A percentile compares a stretch with the other conserved stretches of the same genome.
phyloP scores from a whole-genome alignment of 2,888 invertebrate genomes.

The Acrobeloides nanus region DNA sequence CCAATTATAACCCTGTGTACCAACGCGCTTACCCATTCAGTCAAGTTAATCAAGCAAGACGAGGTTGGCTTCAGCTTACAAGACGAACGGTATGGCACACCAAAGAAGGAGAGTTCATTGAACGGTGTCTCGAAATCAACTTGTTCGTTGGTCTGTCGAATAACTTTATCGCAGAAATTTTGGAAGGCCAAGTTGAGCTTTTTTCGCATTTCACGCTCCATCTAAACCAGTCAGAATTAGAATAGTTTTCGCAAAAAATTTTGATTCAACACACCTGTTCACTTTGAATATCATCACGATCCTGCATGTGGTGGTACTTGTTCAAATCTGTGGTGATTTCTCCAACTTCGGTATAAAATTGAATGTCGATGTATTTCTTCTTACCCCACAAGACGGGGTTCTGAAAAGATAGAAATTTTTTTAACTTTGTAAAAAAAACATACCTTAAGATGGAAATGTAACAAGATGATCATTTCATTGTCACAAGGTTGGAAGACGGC shows the following conservation, averaged over 20 bases:
- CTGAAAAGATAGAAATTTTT: constrained; percentile 53
- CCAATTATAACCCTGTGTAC: not conserved
- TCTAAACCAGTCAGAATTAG: constrained; percentile 57
- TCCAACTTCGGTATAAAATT: constrained; percentile 98
- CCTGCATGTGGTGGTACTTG: constrained; percentile 99
- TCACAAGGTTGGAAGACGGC: constrained; percentile 88
- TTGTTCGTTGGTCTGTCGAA: constrained; percentile 86
- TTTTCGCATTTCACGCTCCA: constrained; percentile 88
- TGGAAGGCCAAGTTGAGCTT: constrained; percentile 95
- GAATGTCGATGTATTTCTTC: constrained; percentile 96
- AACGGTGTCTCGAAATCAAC: constrained; percentile 98
- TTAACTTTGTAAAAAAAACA: not conserved
- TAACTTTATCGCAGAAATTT: constrained; percentile 93
- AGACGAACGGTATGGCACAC: constrained; percentile 76
- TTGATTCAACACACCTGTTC: constrained; percentile 66
- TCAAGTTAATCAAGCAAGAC: constrained; percentile 89
- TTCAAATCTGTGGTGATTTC: constrained; percentile 98
- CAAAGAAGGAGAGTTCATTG: constrained; percentile 92
- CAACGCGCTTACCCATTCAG: constrained; percentile 70
- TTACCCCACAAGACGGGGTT: constrained; percentile 99
- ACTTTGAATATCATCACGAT: constrained; percentile 92
- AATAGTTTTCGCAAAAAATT: not conserved
- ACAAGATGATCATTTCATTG: constrained; percentile 95
- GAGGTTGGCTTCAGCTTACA: constrained; percentile 80
- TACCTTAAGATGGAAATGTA: constrained; percentile 92